Percentiles rank a stretch among this genome's conserved stretches.
Evolutionary conservation across 2,113 vertebrate genomes (phyloP).

Genomic region (Calcarius ornatus): DNA sequence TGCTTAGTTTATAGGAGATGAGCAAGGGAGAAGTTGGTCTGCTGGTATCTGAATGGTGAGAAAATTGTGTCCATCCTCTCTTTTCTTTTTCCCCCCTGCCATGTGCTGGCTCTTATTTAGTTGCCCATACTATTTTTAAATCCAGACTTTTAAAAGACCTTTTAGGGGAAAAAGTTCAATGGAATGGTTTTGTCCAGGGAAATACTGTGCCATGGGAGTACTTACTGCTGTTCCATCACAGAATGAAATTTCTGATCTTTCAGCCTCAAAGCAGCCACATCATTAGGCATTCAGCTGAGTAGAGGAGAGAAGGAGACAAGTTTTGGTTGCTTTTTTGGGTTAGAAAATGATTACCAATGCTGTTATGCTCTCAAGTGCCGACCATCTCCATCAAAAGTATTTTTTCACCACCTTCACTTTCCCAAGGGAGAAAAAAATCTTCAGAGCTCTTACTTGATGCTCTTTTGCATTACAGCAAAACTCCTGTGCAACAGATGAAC

Average conservation of each 20-base stretch:
- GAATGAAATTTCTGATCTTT: slow-evolving; percentile 4
- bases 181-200: neutral
- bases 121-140: neutral
- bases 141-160: neutral
- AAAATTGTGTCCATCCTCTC: neutral
- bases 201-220: neutral
- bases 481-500: neutral
- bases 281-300: neutral
- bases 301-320: neutral
- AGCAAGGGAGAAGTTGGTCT: neutral
- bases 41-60: neutral
- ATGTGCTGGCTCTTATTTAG: neutral
- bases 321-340: neutral
- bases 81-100: neutral
- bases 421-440: neutral
- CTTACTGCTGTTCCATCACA: neutral
- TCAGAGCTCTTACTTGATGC: neutral
- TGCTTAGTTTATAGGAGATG: neutral
- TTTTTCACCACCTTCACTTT: neutral
- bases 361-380: neutral
- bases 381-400: neutral
- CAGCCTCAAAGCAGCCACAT: neutral
- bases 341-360: neutral
- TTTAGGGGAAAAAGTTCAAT: neutral
- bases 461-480: neutral